These are phyloP conservation scores for Heliconius congener DNA, from an alignment of 1,140 invertebrate genomes.

Conservation along the genomic window DNA sequence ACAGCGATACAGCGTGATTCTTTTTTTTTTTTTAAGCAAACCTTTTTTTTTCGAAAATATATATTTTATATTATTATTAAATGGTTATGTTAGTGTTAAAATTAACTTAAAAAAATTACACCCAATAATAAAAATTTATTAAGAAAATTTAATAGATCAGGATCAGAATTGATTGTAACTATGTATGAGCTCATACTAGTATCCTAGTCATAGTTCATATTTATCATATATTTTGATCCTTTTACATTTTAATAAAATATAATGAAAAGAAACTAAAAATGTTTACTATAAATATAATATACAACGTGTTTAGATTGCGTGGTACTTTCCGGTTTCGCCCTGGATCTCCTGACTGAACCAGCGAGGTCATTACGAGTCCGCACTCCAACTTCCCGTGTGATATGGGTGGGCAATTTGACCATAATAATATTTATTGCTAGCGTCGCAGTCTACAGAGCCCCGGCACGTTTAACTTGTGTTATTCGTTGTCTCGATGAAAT, in stretches of 20 bases:
- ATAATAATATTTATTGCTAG: conserved; percentile 19
- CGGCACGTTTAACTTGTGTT: not conserved
- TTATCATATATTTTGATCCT: not conserved
- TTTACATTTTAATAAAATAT: not conserved
- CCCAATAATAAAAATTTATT: too few relatives aligned
- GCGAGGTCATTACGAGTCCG: conserved; percentile 11
- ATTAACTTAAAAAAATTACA: too few relatives aligned
- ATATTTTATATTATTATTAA: too few relatives aligned
- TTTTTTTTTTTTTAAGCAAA: too few relatives aligned
- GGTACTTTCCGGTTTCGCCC: conserved; percentile 13
- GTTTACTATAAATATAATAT: not conserved
- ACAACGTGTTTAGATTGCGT: not conserved
- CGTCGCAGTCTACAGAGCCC: conserved; percentile 2
- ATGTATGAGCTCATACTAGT: too few relatives aligned
- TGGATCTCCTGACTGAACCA: conserved; percentile 15
- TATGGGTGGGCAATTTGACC: conserved; percentile 17
- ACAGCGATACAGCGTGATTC: too few relatives aligned
- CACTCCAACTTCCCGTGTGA: conserved; percentile 13
- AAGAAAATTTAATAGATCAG: too few relatives aligned
- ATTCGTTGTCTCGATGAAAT: conserved; percentile 16
- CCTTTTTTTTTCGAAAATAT: too few relatives aligned
- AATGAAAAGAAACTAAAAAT: not conserved
- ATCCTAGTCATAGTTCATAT: not conserved
- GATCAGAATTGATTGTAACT: too few relatives aligned
- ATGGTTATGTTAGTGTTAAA: too few relatives aligned